phyloP scores from a whole-genome alignment of 1,140 invertebrate genomes.

The Rhopalosiphum maidis region DNA sequence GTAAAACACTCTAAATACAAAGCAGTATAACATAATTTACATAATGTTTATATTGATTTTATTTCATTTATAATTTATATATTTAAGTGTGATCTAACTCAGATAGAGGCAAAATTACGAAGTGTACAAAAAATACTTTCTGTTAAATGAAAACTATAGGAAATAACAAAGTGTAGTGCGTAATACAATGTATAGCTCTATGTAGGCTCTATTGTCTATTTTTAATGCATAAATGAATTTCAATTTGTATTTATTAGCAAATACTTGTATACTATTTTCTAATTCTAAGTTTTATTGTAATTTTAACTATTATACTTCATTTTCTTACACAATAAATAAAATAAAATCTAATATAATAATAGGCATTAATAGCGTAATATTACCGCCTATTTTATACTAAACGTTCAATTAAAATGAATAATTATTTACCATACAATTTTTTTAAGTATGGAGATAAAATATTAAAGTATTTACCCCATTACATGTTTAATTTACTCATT shows the following conservation, averaged over 20 bases:
- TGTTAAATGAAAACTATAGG: not conserved
- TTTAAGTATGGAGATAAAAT: not conserved
- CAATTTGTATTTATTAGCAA: not conserved
- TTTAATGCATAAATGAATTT: not conserved
- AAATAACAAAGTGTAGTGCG: not conserved
- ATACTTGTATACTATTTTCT: not conserved
- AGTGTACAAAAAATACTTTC: not conserved
- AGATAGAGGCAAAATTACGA: not conserved
- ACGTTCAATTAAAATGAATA: not conserved
- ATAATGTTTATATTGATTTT: not conserved
- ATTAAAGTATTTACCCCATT: not conserved
- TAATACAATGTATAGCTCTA: not conserved
- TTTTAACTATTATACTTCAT: not conserved
- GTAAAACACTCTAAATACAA: not conserved
- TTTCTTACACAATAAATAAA: not conserved
- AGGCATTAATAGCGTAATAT: not conserved
- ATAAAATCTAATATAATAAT: not conserved
- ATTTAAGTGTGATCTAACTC: not conserved
- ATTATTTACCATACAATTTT: conserved; percentile 5
- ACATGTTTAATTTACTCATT: not conserved
- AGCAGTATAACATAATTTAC: not conserved
- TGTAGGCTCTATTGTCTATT: not conserved
- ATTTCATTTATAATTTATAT: not conserved
- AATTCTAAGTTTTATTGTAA: not conserved
- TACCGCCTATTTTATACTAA: not conserved